These are phyloP conservation scores for Platycheirus albimanus DNA, from an alignment of 2,888 invertebrate genomes.

Conservation along the genomic window DNA sequence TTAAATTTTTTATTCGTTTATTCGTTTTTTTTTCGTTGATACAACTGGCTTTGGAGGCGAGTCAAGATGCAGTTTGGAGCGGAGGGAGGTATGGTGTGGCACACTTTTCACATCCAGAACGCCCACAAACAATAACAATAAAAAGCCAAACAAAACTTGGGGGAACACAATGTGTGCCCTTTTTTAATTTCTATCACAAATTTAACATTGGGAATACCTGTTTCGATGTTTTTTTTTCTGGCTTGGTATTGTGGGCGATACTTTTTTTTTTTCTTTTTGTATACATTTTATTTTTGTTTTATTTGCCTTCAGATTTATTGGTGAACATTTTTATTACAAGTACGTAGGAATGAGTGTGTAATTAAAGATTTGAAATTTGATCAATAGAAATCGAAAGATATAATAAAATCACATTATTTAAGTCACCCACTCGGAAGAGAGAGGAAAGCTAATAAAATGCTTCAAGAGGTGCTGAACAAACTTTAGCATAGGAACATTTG, in stretches of 20 bases:
- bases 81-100: too few species aligned
- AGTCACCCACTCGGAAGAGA: conserved; percentile 28
- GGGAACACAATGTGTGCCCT: conserved; percentile 43
- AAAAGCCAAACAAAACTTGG: background rate
- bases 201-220: conserved; percentile 53
- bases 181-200: conserved; percentile 41
- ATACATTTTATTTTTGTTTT: conserved; percentile 33
- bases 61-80: conserved; percentile 55
- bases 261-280: conserved; percentile 6
- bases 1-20: conserved; percentile 41
- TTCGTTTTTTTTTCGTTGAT: background rate
- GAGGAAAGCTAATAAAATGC: background rate
- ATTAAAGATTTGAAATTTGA: conserved; percentile 39
- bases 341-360: conserved; percentile 45
- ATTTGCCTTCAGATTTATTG: conserved; percentile 18
- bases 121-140: conserved; percentile 50
- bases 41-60: background rate
- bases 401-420: background rate
- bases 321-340: conserved; percentile 9
- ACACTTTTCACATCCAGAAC: conserved; percentile 63
- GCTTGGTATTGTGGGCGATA: conserved; percentile 61
- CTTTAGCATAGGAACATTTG: too few species aligned
- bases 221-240: conserved; percentile 23
- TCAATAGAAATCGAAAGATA: conserved; percentile 27
- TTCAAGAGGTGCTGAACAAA: background rate